A percentile compares a stretch with the other conserved stretches of the same genome.
phyloP scores from a whole-genome alignment of 2,113 vertebrate genomes.

The Ovibos moschatus region DNA sequence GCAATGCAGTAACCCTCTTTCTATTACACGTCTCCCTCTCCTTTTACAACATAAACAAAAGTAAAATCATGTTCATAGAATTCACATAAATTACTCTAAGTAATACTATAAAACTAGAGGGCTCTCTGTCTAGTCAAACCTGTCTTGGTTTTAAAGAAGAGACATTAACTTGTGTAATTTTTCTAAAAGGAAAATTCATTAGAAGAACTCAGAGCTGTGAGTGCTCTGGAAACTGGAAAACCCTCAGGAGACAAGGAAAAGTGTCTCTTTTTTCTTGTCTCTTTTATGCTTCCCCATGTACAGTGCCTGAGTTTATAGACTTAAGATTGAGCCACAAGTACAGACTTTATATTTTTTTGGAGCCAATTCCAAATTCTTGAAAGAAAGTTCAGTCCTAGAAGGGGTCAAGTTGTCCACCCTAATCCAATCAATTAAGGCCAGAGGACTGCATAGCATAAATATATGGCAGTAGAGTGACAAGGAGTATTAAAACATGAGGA shows the following conservation, averaged over 20 bases:
- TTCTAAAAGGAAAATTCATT: constrained; percentile 18
- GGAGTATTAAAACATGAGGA: background rate
- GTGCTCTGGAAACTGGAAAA: background rate
- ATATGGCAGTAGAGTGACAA: background rate
- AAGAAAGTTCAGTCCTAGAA: background rate
- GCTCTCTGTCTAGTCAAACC: background rate
- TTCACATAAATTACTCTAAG: background rate
- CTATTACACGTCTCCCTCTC: background rate
- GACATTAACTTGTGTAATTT: background rate
- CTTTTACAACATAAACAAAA: background rate
- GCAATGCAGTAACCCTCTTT: background rate
- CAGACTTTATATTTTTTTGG: background rate
- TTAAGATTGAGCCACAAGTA: background rate
- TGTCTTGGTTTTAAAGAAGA: background rate
- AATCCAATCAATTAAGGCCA: background rate
- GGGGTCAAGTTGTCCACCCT: background rate
- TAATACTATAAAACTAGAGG: background rate
- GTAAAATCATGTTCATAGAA: background rate
- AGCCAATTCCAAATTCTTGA: background rate
- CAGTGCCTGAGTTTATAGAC: background rate
- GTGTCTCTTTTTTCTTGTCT: background rate
- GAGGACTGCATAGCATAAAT: background rate
- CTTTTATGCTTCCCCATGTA: background rate
- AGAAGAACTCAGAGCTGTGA: background rate
- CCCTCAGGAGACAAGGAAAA: background rate